These are phyloP conservation scores for Onychomys leucogaster DNA, from an alignment of 2,797 vertebrate species.

Conservation along the genomic window DNA sequence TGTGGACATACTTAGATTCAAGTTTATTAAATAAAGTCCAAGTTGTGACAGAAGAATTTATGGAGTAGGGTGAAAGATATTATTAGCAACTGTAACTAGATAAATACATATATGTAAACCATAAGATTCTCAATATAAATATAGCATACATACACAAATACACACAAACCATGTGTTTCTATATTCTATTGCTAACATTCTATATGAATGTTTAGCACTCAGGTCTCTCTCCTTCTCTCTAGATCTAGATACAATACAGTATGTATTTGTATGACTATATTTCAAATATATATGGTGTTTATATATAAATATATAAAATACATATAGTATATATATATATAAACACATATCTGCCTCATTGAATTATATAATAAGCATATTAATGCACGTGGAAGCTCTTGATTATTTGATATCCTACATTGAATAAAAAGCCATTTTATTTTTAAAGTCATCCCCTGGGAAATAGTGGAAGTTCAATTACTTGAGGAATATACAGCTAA, in stretches of 20 bases:
- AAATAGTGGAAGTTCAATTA: constrained; percentile 63
- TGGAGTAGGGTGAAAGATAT: background rate
- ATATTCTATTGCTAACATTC: background rate
- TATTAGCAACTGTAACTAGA: background rate
- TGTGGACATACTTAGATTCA: background rate
- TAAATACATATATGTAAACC: background rate
- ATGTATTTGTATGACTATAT: no score
- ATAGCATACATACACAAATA: background rate
- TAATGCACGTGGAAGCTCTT: constrained; percentile 51
- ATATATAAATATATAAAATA: background rate
- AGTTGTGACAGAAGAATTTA: background rate
- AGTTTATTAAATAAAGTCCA: constrained; percentile 4
- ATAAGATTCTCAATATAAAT: background rate
- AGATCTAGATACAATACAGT: background rate
- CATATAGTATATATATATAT: background rate
- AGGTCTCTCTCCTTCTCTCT: background rate
- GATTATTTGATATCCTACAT: constrained; percentile 44
- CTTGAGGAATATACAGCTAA: constrained; percentile 53
- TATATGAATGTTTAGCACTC: background rate
- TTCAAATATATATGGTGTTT: background rate
- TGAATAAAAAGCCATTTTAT: constrained; percentile 67
- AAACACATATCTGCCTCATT: background rate
- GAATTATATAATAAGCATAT: constrained; percentile 47
- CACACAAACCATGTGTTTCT: background rate
- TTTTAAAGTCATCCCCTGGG: constrained; percentile 60